Evolutionary conservation across 2,797 vertebrate genomes (phyloP), one percentile per base, ranked within the genome.

Genomic region (Ceyx erithaca): DNA sequence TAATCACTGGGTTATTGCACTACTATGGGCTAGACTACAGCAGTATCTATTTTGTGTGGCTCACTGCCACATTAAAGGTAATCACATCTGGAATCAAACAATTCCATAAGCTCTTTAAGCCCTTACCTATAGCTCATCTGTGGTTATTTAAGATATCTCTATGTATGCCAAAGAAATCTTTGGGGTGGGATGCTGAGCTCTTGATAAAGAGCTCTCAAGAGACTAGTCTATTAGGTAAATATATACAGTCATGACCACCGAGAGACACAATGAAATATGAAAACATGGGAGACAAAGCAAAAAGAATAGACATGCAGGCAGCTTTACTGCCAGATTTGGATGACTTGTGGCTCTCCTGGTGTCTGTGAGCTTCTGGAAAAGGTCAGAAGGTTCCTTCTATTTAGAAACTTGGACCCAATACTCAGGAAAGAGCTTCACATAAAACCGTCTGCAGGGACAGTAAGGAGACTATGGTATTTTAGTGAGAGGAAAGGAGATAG

Each of bases 191-290:
- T 1, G 3, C 33, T 1, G 5, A 45, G 18, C 33, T 77, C 40
- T 91, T 72, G 49, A 92, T 71, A 80, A 71, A 92, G 20, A 77
- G 30, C 25, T 12, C 49, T 73, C 4, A 4, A 86, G 73, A 72
- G 57, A 83, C 73, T 43, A 21, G 9, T 30, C 62, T 72, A 14
- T 91, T 88, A 70, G 17, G 21, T 63, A 70, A 84, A 21, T 61
- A 30, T 75, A 57, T 59, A 88, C 43, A 55, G 37, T 30, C 79
- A 18, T 80, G 88, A 66, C 58, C 78, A 82, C 80, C 3, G 2
- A 68, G 41, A 87, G 62, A 82, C 83, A 77, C 46, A 26, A 62
- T 86, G 91, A 95, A 92, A 92, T 89, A 85, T 84, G 68, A 75
- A 91, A 85, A 25, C 30, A 41, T 12, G n/a, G 31, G 75, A 73